These are phyloP conservation scores for Embidobia sp. DNA, from an alignment of 2,888 invertebrate species.

Conservation along the genomic window DNA sequence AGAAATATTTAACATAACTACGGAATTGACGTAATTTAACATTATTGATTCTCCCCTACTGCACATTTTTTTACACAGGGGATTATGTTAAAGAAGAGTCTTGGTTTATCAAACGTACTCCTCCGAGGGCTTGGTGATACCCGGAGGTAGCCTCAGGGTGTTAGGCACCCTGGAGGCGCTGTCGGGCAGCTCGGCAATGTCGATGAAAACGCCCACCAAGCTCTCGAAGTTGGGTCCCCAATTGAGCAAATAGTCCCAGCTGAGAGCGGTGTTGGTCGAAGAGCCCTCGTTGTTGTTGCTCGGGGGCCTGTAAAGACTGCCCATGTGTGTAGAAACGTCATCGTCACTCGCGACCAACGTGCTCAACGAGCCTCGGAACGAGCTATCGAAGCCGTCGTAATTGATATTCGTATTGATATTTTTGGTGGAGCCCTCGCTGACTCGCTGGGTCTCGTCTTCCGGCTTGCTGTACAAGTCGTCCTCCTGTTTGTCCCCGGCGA, in stretches of 20 bases:
- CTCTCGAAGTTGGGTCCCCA: conserved; percentile 99
- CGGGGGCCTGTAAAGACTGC: conserved; percentile 90
- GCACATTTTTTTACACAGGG: neutral
- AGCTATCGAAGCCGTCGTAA: conserved; percentile 96
- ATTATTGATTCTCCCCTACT: no score
- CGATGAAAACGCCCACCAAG: conserved; percentile 97
- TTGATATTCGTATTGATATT: conserved; percentile 88
- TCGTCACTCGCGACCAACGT: conserved; percentile 97
- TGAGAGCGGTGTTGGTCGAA: conserved; percentile 86
- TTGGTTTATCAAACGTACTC: conserved; percentile 88
- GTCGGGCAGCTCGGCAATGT: conserved; percentile 94
- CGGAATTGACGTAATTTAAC: no score
- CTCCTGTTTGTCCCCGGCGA: conserved; percentile 89
- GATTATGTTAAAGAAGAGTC: neutral
- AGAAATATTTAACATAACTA: no score
- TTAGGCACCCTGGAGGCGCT: conserved; percentile 86
- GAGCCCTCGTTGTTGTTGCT: conserved; percentile 89
- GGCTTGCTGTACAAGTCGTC: conserved; percentile 84
- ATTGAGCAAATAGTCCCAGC: conserved; percentile 97
- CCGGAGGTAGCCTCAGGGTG: conserved; percentile 88
- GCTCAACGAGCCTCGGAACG: conserved; percentile 95
- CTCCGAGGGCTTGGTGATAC: conserved; percentile 92
- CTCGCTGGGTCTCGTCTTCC: conserved; percentile 82
- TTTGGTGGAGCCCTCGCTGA: conserved; percentile 83
- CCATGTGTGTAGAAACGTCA: conserved; percentile 91